Conservation (phyloP, 2,888 invertebrate species). For the Amphipoea oculea region DNA sequence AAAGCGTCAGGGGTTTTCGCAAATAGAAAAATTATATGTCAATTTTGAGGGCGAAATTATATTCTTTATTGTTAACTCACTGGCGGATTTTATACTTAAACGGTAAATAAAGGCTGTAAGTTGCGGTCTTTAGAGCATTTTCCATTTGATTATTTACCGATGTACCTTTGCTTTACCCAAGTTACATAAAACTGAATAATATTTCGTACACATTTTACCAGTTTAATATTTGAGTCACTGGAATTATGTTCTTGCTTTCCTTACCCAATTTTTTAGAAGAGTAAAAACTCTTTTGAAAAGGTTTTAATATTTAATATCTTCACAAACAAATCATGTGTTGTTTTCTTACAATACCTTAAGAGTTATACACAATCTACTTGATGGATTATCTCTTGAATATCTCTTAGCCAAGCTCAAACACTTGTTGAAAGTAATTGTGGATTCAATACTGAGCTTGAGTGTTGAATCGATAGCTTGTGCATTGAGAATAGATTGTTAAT, state of each 20-base stretch:
- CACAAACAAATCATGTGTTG: neutral
- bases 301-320: neutral
- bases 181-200: neutral
- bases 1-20: neutral
- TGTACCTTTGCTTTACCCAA: neutral
- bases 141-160: neutral
- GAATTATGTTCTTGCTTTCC: neutral
- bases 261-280: neutral
- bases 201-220: neutral
- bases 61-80: neutral
- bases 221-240: neutral
- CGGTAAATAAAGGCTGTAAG: neutral
- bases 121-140: neutral
- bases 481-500: conserved; percentile 23
- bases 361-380: conserved; percentile 10
- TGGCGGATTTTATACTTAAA: neutral
- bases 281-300: neutral
- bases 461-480: neutral
- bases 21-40: too few species aligned
- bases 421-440: conserved; percentile 32
- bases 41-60: neutral
- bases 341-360: neutral
- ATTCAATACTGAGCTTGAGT: conserved; percentile 12
- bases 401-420: conserved; percentile 5
- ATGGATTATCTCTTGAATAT: conserved; percentile 18